A percentile compares a stretch with the other conserved stretches of the same genome.
Evolutionary conservation across 2,113 vertebrate species (phyloP).

Genomic region (Menura novaehollandiae): DNA sequence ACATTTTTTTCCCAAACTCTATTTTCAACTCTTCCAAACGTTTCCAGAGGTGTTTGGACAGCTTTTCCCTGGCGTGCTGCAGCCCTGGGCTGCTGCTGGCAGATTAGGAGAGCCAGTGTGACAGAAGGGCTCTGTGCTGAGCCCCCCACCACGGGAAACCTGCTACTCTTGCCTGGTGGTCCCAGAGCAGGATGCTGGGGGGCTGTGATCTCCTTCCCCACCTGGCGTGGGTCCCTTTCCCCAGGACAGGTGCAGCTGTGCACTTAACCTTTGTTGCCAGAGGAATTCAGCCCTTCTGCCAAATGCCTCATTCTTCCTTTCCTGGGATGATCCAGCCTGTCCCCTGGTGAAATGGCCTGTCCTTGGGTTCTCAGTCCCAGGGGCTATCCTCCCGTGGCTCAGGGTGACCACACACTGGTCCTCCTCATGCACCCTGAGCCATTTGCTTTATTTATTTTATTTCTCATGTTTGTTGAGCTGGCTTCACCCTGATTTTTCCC

Average conservation of each 20-base stretch:
- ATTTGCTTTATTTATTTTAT: neutral
- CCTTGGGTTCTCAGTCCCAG: neutral
- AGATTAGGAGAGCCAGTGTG: neutral
- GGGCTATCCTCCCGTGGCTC: neutral
- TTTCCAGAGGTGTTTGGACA: neutral
- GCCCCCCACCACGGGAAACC: neutral
- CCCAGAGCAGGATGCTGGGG: neutral
- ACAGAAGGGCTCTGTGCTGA: neutral
- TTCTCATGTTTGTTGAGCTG: neutral
- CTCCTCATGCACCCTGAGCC: neutral
- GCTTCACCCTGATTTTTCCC: neutral
- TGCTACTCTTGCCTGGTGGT: accelerated
- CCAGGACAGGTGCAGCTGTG: neutral
- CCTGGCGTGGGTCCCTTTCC: neutral
- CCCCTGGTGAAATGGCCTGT: neutral
- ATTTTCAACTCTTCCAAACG: neutral
- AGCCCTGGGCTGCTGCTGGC: neutral
- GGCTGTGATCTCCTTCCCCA: neutral
- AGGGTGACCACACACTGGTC: neutral
- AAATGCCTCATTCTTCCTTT: neutral
- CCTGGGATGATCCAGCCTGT: neutral
- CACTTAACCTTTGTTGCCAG: neutral
- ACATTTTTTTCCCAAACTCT: neutral
- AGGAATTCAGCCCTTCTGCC: neutral
- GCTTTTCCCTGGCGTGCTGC: neutral